Evolutionary conservation across 37 sponge, comb jelly and placozoan species (phyloP).

Genomic region (Sycon ciliatum): DNA sequence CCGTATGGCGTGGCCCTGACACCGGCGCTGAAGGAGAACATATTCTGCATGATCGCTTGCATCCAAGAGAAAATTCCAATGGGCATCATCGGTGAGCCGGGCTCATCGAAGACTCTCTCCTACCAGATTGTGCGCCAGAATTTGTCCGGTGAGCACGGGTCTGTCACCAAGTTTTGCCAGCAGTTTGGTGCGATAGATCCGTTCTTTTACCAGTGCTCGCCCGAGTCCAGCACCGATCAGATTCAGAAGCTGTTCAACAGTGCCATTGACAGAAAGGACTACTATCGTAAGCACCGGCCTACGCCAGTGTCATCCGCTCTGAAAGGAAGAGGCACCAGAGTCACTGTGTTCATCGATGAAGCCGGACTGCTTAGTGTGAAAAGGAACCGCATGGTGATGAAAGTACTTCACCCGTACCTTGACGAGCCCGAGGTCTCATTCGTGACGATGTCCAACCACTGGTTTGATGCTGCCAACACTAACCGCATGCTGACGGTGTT

Average conservation of each 20-base stretch:
- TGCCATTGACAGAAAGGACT: not conserved
- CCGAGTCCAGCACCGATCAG: not conserved
- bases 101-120: constrained; percentile 1
- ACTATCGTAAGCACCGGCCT: too few species aligned
- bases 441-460: not conserved
- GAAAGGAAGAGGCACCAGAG: not conserved
- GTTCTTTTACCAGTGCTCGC: constrained; percentile 2
- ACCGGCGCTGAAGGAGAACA: constrained; percentile 3
- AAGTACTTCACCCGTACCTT: not conserved
- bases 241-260: not conserved
- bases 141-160: not conserved
- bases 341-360: not conserved
- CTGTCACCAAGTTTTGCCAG: not conserved
- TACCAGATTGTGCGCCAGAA: not conserved
- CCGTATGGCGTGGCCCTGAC: not conserved
- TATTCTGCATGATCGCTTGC: not conserved
- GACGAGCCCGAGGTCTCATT: constrained; percentile 10
- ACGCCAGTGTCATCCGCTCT: too few species aligned
- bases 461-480: constrained; percentile 5
- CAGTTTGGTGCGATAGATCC: not conserved
- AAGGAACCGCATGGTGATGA: not conserved
- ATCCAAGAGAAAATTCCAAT: not conserved
- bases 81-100: constrained; percentile 3
- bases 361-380: not conserved
- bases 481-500: constrained; percentile 11